phyloP scores from a whole-genome alignment of 1,140 invertebrate genomes.

The Procambarus virginalis region DNA sequence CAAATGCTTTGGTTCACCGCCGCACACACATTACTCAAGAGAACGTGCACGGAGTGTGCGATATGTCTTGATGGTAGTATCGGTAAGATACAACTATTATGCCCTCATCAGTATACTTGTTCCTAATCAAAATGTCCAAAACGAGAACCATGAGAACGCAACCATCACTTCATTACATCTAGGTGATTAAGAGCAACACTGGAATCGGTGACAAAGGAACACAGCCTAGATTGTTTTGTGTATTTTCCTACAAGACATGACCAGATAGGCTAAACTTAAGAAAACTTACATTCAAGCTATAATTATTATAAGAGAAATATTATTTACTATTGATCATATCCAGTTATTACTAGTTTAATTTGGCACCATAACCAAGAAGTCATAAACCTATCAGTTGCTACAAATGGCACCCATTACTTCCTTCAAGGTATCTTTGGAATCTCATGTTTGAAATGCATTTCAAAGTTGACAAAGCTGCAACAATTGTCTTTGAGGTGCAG shows the following conservation, averaged over 20 bases:
- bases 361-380: conserved; percentile 62
- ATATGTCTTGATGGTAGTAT: conserved; percentile 61
- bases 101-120: conserved; percentile 50
- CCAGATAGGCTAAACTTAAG: conserved; percentile 56
- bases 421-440: conserved; percentile 58
- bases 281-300: conserved; percentile 56
- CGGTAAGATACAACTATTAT: conserved; percentile 56
- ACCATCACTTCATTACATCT: conserved; percentile 53
- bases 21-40: conserved; percentile 24
- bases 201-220: conserved; percentile 58
- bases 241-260: conserved; percentile 63
- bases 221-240: conserved; percentile 60
- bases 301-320: conserved; percentile 50
- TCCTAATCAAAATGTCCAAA: conserved; percentile 44
- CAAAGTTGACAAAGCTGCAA: conserved; percentile 54
- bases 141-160: conserved; percentile 37
- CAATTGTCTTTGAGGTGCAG: conserved; percentile 42
- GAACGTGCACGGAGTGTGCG: conserved; percentile 34
- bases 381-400: conserved; percentile 52
- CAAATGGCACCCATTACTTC: conserved; percentile 53
- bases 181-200: conserved; percentile 59
- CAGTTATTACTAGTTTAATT: conserved; percentile 61
- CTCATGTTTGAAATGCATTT: conserved; percentile 59
- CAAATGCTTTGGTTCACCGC: conserved; percentile 61
- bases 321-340: conserved; percentile 52